Percentiles rank a stretch among this genome's conserved stretches.
These are phyloP conservation scores for Xestia ashworthii DNA, from an alignment of 2,888 invertebrate species.

Conservation along the genomic window DNA sequence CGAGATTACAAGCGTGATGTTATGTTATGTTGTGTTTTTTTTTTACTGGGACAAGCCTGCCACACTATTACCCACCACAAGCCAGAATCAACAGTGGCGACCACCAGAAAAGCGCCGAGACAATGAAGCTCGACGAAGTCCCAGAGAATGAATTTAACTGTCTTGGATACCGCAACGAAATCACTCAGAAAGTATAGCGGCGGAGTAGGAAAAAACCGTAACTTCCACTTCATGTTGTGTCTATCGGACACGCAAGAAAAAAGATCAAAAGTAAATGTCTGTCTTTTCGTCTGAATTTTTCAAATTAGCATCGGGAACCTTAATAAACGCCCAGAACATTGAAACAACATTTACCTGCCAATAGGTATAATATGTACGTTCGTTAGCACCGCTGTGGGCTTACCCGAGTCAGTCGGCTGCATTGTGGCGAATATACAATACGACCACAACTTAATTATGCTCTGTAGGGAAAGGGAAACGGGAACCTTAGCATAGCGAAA, in stretches of 20 bases:
- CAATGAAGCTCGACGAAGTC: too few species aligned
- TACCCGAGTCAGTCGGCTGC: conserved; percentile 16
- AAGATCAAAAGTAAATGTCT: not conserved
- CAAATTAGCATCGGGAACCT: not conserved
- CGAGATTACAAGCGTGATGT: not conserved
- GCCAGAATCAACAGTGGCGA: too few species aligned
- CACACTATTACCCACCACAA: too few species aligned
- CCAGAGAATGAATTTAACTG: too few species aligned
- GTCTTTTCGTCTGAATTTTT: not conserved
- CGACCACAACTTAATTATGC: conserved; percentile 39
- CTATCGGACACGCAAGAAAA: not conserved
- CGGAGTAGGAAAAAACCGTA: too few species aligned
- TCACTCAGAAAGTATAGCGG: too few species aligned
- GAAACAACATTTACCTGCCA: not conserved
- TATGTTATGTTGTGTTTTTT: not conserved
- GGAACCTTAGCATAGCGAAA: conserved; percentile 15
- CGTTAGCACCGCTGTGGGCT: conserved; percentile 19
- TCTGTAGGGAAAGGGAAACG: conserved; percentile 9
- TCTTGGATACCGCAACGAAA: too few species aligned
- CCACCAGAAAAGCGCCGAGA: too few species aligned
- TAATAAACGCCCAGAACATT: not conserved
- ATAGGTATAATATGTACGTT: not conserved
- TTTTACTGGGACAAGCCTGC: too few species aligned
- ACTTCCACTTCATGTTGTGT: not conserved
- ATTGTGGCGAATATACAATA: conserved; percentile 55